Evolutionary conservation across 2,888 invertebrate species (phyloP).

Genomic region (Tryphoninae sp.): DNA sequence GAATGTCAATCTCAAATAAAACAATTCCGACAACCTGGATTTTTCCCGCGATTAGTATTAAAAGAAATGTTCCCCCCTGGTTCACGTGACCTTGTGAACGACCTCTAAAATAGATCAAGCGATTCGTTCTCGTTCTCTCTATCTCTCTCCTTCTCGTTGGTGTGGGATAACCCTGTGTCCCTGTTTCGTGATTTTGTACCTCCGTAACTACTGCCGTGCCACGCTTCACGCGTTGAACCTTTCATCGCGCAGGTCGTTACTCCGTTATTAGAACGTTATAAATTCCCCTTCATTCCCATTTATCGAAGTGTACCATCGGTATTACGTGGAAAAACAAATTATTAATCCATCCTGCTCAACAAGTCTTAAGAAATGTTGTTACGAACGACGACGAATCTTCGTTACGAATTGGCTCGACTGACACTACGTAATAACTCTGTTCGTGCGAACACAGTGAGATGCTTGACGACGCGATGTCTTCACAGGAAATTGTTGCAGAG

Average conservation of each 20-base stretch:
- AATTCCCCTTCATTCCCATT: not conserved
- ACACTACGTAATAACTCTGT: constrained; percentile 85
- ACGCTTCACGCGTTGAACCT: constrained; percentile 16
- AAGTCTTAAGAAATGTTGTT: constrained; percentile 82
- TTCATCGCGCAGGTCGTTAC: constrained; percentile 56
- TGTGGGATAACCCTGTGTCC: constrained; percentile 49
- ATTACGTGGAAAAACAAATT: not conserved
- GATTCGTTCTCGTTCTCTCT: constrained; percentile 47
- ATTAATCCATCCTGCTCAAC: constrained; percentile 8
- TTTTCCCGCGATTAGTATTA: not conserved
- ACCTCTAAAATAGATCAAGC: constrained; percentile 73
- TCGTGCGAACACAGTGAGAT: constrained; percentile 84
- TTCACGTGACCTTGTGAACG: constrained; percentile 79
- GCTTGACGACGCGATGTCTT: constrained; percentile 84
- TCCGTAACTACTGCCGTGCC: constrained; percentile 16
- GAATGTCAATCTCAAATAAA: not conserved
- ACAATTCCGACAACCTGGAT: constrained; percentile 13
- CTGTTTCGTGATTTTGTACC: constrained; percentile 26
- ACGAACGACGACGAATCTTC: constrained; percentile 86
- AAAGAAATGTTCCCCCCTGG: constrained; percentile 16
- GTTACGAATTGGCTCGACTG: constrained; percentile 86
- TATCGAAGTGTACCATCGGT: constrained; percentile 7
- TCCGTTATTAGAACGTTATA: constrained; percentile 23
- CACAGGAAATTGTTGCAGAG: constrained; percentile 85
- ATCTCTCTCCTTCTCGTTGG: constrained; percentile 33